Percentiles rank a stretch among this genome's conserved stretches.
These are phyloP conservation scores for Platygyra sinensis DNA, from an alignment of 64 coral and sea anemone species.

Conservation along the genomic window DNA sequence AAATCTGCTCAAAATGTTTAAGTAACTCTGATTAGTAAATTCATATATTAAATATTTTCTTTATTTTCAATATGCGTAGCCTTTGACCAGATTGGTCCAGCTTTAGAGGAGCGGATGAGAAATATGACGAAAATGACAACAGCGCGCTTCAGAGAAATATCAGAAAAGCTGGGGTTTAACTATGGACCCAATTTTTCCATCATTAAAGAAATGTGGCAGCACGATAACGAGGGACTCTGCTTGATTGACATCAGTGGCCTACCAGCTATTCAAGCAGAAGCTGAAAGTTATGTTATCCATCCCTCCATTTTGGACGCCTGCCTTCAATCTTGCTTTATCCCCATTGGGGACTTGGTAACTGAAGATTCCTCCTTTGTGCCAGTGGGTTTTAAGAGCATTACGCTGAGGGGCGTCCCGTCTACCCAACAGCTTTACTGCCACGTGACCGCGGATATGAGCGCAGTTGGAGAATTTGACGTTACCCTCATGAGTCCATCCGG, in stretches of 20 bases:
- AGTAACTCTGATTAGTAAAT: too few relatives aligned
- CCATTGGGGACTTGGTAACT: not conserved
- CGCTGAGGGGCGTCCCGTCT: not conserved
- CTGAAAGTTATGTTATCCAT: slow-evolving; percentile 45
- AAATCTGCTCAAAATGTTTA: too few relatives aligned
- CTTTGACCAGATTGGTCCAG: not conserved
- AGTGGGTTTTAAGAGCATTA: slow-evolving; percentile 31
- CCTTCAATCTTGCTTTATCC: slow-evolving; percentile 60
- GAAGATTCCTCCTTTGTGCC: slow-evolving; percentile 34
- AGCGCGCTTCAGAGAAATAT: slow-evolving; percentile 26
- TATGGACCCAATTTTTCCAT: slow-evolving; percentile 52
- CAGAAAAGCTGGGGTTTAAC: slow-evolving; percentile 42
- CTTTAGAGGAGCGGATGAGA: slow-evolving; percentile 17
- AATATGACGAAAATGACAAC: slow-evolving; percentile 36
- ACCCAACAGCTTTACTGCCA: slow-evolving; percentile 23
- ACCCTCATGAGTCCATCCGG: slow-evolving; percentile 38
- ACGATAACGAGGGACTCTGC: slow-evolving; percentile 22
- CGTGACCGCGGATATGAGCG: not conserved
- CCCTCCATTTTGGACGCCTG: slow-evolving; percentile 69
- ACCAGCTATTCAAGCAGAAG: not conserved
- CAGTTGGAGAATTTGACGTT: slow-evolving; percentile 3
- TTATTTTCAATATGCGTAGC: not conserved
- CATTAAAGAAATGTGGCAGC: slow-evolving; percentile 40
- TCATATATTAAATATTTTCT: not conserved
- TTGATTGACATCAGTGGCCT: slow-evolving; percentile 1